Base-by-base conservation (phyloP, 1,140 invertebrate genomes). In the Centruroides vittatus region DNA sequence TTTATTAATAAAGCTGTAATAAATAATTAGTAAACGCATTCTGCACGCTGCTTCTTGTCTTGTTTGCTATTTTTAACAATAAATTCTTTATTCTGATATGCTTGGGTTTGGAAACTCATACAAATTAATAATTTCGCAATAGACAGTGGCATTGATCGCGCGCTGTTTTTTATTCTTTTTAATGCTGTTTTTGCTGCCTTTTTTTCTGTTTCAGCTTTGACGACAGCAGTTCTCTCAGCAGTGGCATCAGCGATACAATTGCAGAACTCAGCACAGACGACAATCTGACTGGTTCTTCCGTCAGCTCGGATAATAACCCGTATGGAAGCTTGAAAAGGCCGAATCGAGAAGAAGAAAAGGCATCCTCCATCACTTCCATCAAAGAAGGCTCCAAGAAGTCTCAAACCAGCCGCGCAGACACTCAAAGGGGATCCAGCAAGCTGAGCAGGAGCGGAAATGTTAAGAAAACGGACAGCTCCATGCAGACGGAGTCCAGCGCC, bases 221-320 rank as follows among this genome's bases (percentile, higher is more conserved):
- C 66, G 80, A 82, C 73, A 80, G 78, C 64, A 81, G 79, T 66
- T 81, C 79, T 5, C 74, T 81, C 47, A 80, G 79, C 63, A 79
- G 78, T 65, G 79, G 79, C 8, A 76, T 80, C 62, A 80, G 79
- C 51, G 79, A 81, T 67, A 75, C 78, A 35, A 78, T 80, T 58
- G 76, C 75, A 60, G 80, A 81, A 65, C 74, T 81, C 61, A 80
- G 78, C 61, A 80, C 78, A 1, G 79, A 80, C 67, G 78, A 77
- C 57, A 53, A 53, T 36, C 23, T 78, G 61, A 78, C 78, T 0
- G 74, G 74, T 7, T 76, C 77, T 12, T 76, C 75, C 23, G 70
- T 71, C 50, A 72, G 73, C 36, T 72, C 72, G 8, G 67, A 73
- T 47, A 71, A 73, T 34, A 73, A 70, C 60, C 73, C 73, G 2